phyloP scores from a whole-genome alignment of 2,797 vertebrate species.

The Australoheros facetus region DNA sequence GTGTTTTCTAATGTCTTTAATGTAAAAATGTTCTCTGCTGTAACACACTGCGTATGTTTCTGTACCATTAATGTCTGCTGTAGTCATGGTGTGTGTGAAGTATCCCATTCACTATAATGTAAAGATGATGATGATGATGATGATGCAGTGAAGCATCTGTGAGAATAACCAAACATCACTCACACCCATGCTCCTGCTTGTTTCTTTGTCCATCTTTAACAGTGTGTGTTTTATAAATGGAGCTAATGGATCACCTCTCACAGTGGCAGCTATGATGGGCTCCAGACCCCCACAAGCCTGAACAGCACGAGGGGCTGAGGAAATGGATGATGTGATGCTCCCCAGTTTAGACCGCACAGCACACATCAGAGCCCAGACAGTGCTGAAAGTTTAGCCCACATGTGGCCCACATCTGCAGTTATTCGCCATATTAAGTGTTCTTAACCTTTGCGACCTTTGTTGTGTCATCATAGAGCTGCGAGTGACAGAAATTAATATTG shows the following conservation, averaged over 20 bases:
- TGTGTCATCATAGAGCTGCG: not conserved
- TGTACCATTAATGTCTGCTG: not conserved
- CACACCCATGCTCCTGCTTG: not conserved
- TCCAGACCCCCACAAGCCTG: not conserved
- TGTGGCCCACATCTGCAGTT: not conserved
- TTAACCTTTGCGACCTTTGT: not conserved
- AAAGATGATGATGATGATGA: not conserved
- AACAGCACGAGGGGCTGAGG: not conserved
- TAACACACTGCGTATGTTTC: not conserved
- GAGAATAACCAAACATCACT: not conserved
- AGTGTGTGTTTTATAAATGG: not conserved
- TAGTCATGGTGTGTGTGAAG: not conserved
- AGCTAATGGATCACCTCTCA: not conserved
- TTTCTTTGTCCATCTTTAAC: not conserved
- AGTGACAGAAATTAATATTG: too few species aligned
- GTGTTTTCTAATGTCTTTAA: not conserved
- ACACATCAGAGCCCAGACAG: not conserved
- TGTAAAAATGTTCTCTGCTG: not conserved
- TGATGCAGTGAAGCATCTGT: not conserved
- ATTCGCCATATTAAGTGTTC: not conserved
- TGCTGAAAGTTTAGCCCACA: not conserved
- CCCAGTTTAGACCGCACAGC: not conserved
- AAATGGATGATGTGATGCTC: not conserved
- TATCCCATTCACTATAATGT: not conserved
- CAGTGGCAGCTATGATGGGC: rapidly evolving